Conservation (phyloP, 92 coral and sea anemone genomes). For the Diadumene lineata region DNA sequence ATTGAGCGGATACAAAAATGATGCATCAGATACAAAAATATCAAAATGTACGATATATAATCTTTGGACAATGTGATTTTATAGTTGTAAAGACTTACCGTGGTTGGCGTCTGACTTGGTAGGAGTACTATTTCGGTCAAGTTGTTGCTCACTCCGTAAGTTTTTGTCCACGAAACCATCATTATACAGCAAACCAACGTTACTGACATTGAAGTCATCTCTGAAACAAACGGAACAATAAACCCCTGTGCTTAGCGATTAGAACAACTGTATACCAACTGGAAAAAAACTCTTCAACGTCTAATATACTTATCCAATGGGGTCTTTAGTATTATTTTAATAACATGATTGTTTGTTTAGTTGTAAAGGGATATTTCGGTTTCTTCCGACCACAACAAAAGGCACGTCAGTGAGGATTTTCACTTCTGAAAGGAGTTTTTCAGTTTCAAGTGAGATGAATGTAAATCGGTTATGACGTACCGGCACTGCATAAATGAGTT, state of each 20-base stretch:
- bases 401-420: neutral
- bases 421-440: neutral
- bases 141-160: neutral
- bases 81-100: neutral
- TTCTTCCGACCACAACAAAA: neutral
- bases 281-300: neutral
- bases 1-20: too few species aligned
- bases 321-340: too few species aligned
- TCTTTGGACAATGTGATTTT: too few species aligned
- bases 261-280: too few species aligned
- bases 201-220: neutral
- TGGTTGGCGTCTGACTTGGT: neutral
- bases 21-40: too few species aligned
- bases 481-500: too few species aligned
- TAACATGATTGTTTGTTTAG: too few species aligned
- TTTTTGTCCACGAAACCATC: neutral
- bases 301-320: neutral
- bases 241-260: too few species aligned
- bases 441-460: neutral
- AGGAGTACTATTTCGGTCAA: neutral
- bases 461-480: too few species aligned
- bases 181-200: neutral
- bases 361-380: neutral
- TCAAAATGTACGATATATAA: too few species aligned
- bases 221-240: neutral